Evolutionary conservation across 1,140 invertebrate species (phyloP).

Genomic region (Periplaneta americana): DNA sequence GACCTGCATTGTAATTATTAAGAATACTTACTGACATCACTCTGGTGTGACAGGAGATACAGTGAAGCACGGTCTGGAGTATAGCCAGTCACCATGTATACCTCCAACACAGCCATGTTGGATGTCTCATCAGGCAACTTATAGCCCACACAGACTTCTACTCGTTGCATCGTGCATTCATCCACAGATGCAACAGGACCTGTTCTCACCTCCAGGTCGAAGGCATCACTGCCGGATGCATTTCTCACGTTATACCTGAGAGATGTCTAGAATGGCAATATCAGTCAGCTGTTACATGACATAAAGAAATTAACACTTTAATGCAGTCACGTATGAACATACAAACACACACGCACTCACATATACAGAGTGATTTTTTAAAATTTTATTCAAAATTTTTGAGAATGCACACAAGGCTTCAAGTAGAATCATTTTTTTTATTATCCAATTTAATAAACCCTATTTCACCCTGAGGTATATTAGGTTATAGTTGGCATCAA

Average conservation of each 20-base stretch:
- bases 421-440: background rate
- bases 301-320: background rate
- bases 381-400: background rate
- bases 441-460: too few species aligned
- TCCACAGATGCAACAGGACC: constrained; percentile 31
- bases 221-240: constrained; percentile 38
- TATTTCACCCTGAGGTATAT: too few species aligned
- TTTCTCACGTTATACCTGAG: constrained; percentile 42
- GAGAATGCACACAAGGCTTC: background rate
- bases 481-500: too few species aligned
- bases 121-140: constrained; percentile 40
- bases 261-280: background rate
- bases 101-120: constrained; percentile 60
- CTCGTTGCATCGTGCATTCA: constrained; percentile 35
- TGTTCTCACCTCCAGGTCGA: constrained; percentile 34
- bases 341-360: background rate
- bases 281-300: background rate
- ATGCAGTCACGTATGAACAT: background rate
- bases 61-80: constrained; percentile 45
- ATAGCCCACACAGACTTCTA: constrained; percentile 38
- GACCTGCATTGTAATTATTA: too few species aligned
- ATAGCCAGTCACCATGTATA: constrained; percentile 60
- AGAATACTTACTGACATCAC: background rate
- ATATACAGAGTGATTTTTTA: background rate
- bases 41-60: background rate